phyloP scores from a whole-genome alignment of 2,888 invertebrate genomes.

The Lasioglossum marginatum region DNA sequence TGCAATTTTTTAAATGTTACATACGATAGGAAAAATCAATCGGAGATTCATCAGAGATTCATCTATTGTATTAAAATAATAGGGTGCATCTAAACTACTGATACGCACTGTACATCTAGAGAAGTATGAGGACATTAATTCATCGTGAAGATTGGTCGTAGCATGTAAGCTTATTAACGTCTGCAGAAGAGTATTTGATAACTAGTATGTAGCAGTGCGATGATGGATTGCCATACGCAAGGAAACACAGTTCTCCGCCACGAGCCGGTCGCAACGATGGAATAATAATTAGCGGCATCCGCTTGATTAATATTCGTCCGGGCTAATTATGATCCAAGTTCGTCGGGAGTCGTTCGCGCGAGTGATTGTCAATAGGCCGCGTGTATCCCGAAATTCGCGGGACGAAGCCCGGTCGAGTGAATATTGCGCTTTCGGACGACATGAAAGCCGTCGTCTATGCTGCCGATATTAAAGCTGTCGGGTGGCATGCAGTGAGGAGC shows the following conservation, averaged over 20 bases:
- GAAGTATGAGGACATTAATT: not conserved
- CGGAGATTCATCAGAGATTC: too few species aligned
- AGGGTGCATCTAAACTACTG: too few species aligned
- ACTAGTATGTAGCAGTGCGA: not conserved
- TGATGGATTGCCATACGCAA: not conserved
- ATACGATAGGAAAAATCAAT: too few species aligned
- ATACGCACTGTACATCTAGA: not conserved
- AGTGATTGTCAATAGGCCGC: constrained; percentile 31
- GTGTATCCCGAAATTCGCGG: constrained; percentile 7
- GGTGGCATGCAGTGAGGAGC: not conserved
- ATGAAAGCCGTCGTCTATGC: constrained; percentile 1
- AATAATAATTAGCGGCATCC: not conserved
- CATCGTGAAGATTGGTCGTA: not conserved
- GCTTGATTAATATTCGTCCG: not conserved
- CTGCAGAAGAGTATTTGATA: not conserved
- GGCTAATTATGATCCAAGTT: not conserved
- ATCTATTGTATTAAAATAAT: too few species aligned
- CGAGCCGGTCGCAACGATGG: not conserved
- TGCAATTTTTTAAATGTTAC: too few species aligned
- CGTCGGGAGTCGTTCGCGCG: not conserved
- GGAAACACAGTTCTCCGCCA: not conserved
- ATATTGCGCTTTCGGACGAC: constrained; percentile 22
- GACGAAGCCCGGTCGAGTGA: not conserved
- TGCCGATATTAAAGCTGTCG: constrained; percentile 29
- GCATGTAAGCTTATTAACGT: not conserved